Percentiles rank a stretch among this genome's conserved stretches.
Conservation (phyloP, 2,797 vertebrate genomes). For the Notoglanidium macrostoma region DNA sequence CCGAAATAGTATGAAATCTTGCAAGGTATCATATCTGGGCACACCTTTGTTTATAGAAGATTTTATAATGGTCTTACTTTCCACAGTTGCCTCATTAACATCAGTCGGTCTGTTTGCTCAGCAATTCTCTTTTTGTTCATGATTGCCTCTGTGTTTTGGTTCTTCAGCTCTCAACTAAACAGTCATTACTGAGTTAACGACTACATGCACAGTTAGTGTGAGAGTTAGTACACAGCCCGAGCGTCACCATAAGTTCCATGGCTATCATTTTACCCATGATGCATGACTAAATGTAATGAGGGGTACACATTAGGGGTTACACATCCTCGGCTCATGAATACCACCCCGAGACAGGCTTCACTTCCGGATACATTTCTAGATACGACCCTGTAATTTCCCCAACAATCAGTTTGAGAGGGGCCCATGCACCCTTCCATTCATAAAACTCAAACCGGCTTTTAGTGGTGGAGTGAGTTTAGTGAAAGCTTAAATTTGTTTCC, state of each 20-base stretch:
- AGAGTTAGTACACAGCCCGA: constrained; percentile 18
- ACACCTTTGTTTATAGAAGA: constrained; percentile 8
- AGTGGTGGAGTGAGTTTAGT: constrained; percentile 81
- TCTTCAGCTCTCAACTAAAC: constrained; percentile 23
- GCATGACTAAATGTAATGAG: constrained; percentile 9
- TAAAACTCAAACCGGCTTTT: constrained; percentile 82
- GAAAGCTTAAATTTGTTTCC: constrained; percentile 82
- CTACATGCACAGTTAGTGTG: constrained; percentile 3
- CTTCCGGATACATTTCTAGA: constrained; percentile 69
- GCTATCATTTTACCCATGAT: constrained; percentile 31
- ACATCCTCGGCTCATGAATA: constrained; percentile 54
- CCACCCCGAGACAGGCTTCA: constrained; percentile 66
- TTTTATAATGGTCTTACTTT: not conserved
- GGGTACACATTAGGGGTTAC: constrained; percentile 9
- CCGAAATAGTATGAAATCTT: not conserved
- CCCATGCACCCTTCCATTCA: constrained; percentile 80
- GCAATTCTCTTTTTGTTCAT: constrained; percentile 1
- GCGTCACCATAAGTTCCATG: not conserved
- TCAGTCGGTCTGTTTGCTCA: constrained; percentile 5
- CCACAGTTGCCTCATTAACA: constrained; percentile 23
- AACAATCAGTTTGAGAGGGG: constrained; percentile 72
- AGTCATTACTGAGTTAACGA: constrained; percentile 38
- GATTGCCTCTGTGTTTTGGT: constrained; percentile 5
- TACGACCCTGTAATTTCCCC: constrained; percentile 80
- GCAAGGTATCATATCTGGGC: not conserved